phyloP scores from a whole-genome alignment of 2,888 invertebrate species.

The Hypselothyrea guttata region DNA sequence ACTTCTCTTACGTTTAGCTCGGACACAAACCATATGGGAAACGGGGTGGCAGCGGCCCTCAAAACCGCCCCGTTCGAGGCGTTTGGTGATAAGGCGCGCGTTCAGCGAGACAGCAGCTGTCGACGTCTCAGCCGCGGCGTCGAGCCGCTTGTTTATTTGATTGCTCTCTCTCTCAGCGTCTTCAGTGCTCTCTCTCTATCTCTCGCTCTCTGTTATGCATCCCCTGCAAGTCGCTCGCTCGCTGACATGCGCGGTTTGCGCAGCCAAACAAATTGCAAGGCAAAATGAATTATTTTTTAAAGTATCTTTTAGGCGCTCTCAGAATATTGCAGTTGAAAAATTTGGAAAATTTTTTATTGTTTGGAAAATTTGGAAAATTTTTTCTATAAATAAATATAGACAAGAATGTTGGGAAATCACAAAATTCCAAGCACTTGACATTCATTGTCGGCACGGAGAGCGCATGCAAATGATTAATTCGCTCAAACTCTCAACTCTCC shows the following conservation, averaged over 20 bases:
- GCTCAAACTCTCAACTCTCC: constrained; percentile 7
- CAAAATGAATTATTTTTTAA: constrained; percentile 15
- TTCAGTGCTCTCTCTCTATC: constrained; percentile 1
- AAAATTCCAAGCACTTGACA: not conserved
- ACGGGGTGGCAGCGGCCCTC: no score
- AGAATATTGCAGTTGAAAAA: no score
- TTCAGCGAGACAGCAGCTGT: constrained; percentile 60
- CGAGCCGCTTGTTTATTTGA: constrained; percentile 53
- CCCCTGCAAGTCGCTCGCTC: no score
- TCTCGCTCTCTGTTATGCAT: constrained; percentile 2
- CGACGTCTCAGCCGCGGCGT: constrained; percentile 37
- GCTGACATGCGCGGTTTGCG: constrained; percentile 24
- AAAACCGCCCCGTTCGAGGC: no score
- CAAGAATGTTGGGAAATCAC: not conserved
- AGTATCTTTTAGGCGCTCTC: constrained; percentile 46
- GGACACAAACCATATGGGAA: no score
- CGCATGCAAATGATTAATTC: no score
- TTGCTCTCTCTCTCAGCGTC: constrained; percentile 20
- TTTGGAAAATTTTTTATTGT: no score
- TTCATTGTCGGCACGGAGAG: not conserved
- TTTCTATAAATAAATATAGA: no score
- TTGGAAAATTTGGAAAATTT: no score
- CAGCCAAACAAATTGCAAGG: constrained; percentile 22
- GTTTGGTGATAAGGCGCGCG: constrained; percentile 58
- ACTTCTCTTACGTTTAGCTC: no score